Evolutionary conservation across 2,888 invertebrate species (phyloP).

Genomic region (Ecdyonurus torrentis): DNA sequence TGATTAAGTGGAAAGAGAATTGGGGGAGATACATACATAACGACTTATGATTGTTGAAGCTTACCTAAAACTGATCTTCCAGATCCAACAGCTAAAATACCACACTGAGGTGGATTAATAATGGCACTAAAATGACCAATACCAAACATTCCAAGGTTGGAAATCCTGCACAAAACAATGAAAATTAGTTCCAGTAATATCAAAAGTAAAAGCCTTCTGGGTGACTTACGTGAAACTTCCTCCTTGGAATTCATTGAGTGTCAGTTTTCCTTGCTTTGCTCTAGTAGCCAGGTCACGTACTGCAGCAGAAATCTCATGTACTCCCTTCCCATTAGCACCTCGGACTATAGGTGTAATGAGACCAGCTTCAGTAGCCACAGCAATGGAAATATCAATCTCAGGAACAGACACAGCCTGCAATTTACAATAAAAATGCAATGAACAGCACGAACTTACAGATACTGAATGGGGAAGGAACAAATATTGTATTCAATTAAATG

Average conservation of each 20-base stretch:
- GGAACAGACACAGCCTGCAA: conserved; percentile 23
- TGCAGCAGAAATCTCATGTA: conserved; percentile 34
- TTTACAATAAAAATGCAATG: too few relatives aligned
- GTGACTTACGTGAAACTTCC: conserved; percentile 31
- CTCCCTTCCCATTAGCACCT: conserved; percentile 32
- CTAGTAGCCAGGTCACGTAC: conserved; percentile 35
- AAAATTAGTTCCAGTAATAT: too few relatives aligned
- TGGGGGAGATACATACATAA: background rate
- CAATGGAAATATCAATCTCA: conserved; percentile 40
- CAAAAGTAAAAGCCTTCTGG: background rate
- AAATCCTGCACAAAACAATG: conserved; percentile 31
- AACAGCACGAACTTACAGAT: too few relatives aligned
- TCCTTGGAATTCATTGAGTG: conserved; percentile 49
- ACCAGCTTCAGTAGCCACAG: conserved; percentile 45
- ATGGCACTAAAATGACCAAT: conserved; percentile 45
- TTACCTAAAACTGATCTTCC: conserved; percentile 25
- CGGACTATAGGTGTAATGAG: conserved; percentile 46
- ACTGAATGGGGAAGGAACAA: background rate
- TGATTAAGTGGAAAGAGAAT: too few relatives aligned
- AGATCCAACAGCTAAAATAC: conserved; percentile 41
- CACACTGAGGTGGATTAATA: conserved; percentile 48
- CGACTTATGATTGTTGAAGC: conserved; percentile 2
- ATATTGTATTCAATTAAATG: background rate
- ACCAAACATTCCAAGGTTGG: conserved; percentile 51
- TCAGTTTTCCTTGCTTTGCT: conserved; percentile 41